Evolutionary conservation across 2,797 vertebrate species (phyloP).

Genomic region (Ctenochaetus hawaiiensis): DNA sequence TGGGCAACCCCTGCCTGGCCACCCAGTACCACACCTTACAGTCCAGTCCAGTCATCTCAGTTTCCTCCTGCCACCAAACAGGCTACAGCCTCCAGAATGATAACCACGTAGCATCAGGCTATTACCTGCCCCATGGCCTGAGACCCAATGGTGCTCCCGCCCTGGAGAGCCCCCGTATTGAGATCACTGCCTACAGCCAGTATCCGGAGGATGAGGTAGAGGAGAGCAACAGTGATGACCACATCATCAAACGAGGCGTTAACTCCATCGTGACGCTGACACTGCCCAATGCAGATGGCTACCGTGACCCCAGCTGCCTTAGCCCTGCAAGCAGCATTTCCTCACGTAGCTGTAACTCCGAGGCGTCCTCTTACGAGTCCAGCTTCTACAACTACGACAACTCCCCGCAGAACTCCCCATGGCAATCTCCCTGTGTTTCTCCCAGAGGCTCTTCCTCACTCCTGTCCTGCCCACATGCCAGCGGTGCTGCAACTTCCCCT

Average conservation of each 20-base stretch:
- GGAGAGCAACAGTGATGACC: conserved; percentile 84
- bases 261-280: conserved; percentile 92
- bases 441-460: conserved; percentile 90
- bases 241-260: conserved; percentile 85
- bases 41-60: conserved; percentile 87
- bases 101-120: conserved; percentile 81
- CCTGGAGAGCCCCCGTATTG: conserved; percentile 95
- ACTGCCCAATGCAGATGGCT: conserved; percentile 91
- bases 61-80: conserved; percentile 86
- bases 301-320: conserved; percentile 95
- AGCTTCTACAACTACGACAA: conserved; percentile 92
- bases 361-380: conserved; percentile 96
- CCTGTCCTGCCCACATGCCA: conserved; percentile 84
- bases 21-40: conserved; percentile 93
- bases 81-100: conserved; percentile 88
- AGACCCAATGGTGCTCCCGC: conserved; percentile 91
- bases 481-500: conserved; percentile 79
- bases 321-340: conserved; percentile 97
- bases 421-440: conserved; percentile 97
- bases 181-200: conserved; percentile 95
- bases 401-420: conserved; percentile 96
- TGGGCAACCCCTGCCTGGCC: conserved; percentile 88
- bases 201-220: conserved; percentile 91
- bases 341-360: conserved; percentile 96
- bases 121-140: conserved; percentile 86